These are phyloP conservation scores for Meandrusa payeni DNA, from an alignment of 2,888 invertebrate species.

Conservation along the genomic window DNA sequence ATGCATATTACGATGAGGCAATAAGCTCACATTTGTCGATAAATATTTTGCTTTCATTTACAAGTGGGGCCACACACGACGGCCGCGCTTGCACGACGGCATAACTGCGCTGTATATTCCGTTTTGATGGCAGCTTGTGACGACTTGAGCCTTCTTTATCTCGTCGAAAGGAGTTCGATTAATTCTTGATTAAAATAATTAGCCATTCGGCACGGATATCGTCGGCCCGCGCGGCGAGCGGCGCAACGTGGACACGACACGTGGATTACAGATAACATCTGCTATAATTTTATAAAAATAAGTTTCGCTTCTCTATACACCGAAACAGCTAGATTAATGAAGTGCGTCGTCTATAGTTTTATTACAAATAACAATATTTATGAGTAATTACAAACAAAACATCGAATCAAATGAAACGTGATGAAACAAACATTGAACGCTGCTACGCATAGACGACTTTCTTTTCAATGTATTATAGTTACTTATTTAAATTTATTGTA, in stretches of 20 bases:
- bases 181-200: conserved; percentile 64
- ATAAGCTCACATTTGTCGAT: conserved; percentile 58
- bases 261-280: conserved; percentile 17
- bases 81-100: conserved; percentile 43
- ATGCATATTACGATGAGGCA: conserved; percentile 45
- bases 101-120: conserved; percentile 50
- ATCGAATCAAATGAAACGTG: too few species aligned
- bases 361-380: too few species aligned
- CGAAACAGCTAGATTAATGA: too few species aligned
- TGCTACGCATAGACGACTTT: too few species aligned
- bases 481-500: too few species aligned
- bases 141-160: conserved; percentile 48
- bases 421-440: too few species aligned
- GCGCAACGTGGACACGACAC: conserved; percentile 2
- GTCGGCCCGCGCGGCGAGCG: conserved; percentile 30
- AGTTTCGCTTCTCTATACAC: too few species aligned
- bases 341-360: too few species aligned
- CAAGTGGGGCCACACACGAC: conserved; percentile 64
- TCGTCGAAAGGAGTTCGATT: conserved; percentile 51
- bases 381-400: too few species aligned
- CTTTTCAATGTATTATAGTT: too few species aligned
- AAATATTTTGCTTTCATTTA: conserved; percentile 59
- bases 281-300: conserved; percentile 1
- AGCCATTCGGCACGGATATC: conserved; percentile 50
- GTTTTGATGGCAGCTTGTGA: conserved; percentile 49